Evolutionary conservation across 1,140 invertebrate species (phyloP).

Genomic region (Hyles euphorbiae): DNA sequence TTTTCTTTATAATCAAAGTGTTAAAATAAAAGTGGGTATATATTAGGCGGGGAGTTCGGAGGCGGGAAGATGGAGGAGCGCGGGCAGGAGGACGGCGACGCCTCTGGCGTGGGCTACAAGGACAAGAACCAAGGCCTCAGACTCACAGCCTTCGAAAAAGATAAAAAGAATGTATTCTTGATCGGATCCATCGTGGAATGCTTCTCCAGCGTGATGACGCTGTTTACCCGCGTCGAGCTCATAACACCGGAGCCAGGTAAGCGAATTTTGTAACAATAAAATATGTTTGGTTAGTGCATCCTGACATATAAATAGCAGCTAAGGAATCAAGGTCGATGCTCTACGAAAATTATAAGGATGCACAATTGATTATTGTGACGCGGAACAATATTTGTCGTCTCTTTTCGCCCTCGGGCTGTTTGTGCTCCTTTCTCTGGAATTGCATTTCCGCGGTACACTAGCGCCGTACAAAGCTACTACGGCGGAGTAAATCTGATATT

Average conservation of each 20-base stretch:
- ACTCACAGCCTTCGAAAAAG: conserved; percentile 26
- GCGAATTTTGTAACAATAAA: conserved; percentile 5
- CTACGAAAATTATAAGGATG: conserved; percentile 47
- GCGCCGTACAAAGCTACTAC: background rate
- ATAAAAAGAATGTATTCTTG: conserved; percentile 47
- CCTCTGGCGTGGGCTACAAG: background rate
- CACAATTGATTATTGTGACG: conserved; percentile 77
- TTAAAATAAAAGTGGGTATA: too few species aligned
- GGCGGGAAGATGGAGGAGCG: conserved; percentile 9
- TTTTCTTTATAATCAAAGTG: too few species aligned
- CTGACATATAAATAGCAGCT: conserved; percentile 23
- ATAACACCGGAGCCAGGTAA: conserved; percentile 39
- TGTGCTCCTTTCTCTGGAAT: background rate
- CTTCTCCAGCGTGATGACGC: conserved; percentile 41
- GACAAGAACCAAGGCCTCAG: conserved; percentile 19
- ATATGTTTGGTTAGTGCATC: conserved; percentile 12
- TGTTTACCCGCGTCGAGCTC: conserved; percentile 33
- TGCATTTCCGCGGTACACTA: background rate
- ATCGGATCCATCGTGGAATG: conserved; percentile 49
- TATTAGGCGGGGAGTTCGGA: too few species aligned
- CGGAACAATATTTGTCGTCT: background rate
- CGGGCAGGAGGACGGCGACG: conserved; percentile 9
- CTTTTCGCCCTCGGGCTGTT: background rate
- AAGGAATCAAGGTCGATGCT: conserved; percentile 39
- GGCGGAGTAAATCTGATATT: too few species aligned